Conservation (phyloP, 2,797 vertebrate species). For the Meda fulgida region DNA sequence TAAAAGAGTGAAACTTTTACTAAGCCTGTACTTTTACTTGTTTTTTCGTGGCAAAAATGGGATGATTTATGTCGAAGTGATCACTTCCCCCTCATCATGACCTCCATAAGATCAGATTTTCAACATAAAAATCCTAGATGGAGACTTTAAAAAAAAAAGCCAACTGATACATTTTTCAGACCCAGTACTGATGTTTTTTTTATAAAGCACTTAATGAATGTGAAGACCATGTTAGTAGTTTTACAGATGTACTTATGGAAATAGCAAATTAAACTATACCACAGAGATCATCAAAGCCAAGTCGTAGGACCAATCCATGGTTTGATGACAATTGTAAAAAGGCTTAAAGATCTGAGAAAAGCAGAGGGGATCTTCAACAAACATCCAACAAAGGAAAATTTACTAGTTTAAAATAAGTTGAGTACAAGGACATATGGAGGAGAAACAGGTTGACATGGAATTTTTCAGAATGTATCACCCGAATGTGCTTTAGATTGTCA, state of each 20-base stretch:
- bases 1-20: too few species aligned
- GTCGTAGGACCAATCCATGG: neutral
- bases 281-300: neutral
- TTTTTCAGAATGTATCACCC: too few species aligned
- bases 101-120: neutral
- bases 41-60: neutral
- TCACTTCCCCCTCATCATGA: neutral
- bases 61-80: neutral
- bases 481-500: too few species aligned
- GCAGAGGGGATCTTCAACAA: neutral
- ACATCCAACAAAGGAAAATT: neutral
- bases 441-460: neutral
- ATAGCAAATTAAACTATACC: neutral
- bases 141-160: neutral
- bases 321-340: too few species aligned
- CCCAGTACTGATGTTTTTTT: too few species aligned
- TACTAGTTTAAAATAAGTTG: too few species aligned
- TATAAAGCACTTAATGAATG: too few species aligned
- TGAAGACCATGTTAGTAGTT: too few species aligned
- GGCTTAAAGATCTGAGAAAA: neutral
- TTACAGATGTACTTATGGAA: neutral
- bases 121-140: neutral
- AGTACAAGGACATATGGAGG: neutral
- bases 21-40: too few species aligned
- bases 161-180: neutral